Percentiles rank a stretch among this genome's conserved stretches.
phyloP scores from a whole-genome alignment of 2,888 invertebrate species.

The Amphipoea lucens region DNA sequence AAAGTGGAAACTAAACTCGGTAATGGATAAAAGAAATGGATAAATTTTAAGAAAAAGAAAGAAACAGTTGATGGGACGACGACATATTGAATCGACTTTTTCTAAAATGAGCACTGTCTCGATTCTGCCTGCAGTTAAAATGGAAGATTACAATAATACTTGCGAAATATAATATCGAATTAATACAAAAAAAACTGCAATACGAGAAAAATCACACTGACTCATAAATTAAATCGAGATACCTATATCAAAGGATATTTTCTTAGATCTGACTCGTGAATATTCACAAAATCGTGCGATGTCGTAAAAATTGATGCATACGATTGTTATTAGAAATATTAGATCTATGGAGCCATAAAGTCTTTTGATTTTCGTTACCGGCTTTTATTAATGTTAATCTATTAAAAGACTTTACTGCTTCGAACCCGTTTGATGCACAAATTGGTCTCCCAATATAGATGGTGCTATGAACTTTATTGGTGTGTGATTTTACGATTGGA shows the following conservation, averaged over 20 bases:
- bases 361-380: slow-evolving; percentile 78
- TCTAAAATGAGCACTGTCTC: background rate
- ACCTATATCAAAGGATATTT: slow-evolving; percentile 36
- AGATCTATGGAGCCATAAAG: slow-evolving; percentile 77
- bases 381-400: slow-evolving; percentile 85
- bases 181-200: background rate
- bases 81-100: background rate
- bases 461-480: slow-evolving; percentile 80
- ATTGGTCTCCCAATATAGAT: slow-evolving; percentile 81
- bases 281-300: slow-evolving; percentile 64
- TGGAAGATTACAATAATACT: background rate
- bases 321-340: slow-evolving; percentile 76
- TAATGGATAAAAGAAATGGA: background rate
- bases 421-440: slow-evolving; percentile 82
- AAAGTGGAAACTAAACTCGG: background rate
- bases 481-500: slow-evolving; percentile 77
- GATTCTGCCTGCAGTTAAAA: background rate
- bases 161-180: background rate
- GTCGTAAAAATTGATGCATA: slow-evolving; percentile 71
- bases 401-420: slow-evolving; percentile 85
- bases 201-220: background rate
- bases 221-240: slow-evolving; percentile 35
- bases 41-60: background rate
- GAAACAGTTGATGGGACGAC: background rate
- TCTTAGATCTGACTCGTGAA: slow-evolving; percentile 24